Base-by-base conservation (phyloP, 2,888 invertebrate species). In the Cataglyphis rosenhaueri region DNA sequence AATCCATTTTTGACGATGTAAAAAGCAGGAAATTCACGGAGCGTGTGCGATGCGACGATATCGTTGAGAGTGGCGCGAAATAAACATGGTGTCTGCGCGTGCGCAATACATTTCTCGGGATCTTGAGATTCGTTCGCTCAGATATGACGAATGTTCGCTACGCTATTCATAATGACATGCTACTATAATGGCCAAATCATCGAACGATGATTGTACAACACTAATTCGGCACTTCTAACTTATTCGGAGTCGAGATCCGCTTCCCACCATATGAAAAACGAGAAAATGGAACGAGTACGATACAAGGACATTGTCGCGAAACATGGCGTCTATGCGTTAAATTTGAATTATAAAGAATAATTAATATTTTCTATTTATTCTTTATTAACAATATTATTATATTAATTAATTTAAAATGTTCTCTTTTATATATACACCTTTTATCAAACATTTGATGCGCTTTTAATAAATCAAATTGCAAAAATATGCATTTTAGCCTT, bases 261-360 rank as follows among this genome's bases (percentile, higher is more conserved):
- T 21, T 25, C 8, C 21, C 18, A 4, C 15, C 0, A 25, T 8
- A 12, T 21, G 32, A 32, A 15, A 74, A 21, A 4, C 21, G 44
- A 3, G 9, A 62, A 62, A 62, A 62, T 9, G 21, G n/a, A 3
- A 3, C n/a, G 15, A 15, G n/a, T 59, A n/a, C n/a, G 41, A 15
- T 25, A 10, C 1, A 15, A 29, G 9, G 52, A 32, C 4, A 71
- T 55, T 55, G 9, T 25, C 25, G 38, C 71, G 57, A 73, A 59
- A 59, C 25, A n/a, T 59, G 71, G 59, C 59, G 12, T 15, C 25
- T 73, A 41, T n/a, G 41, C 44, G 38, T 57, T 6, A 71, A 21
- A 57, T 38, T 21, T 18, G n/a, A 70, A 70, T 4, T 35, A 1
- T n/a, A 35, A n/a, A 2, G 1, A 48, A 32, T 18, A 44, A 66